phyloP scores from a whole-genome alignment of 2,797 vertebrate genomes.

The Malurus splendens region DNA sequence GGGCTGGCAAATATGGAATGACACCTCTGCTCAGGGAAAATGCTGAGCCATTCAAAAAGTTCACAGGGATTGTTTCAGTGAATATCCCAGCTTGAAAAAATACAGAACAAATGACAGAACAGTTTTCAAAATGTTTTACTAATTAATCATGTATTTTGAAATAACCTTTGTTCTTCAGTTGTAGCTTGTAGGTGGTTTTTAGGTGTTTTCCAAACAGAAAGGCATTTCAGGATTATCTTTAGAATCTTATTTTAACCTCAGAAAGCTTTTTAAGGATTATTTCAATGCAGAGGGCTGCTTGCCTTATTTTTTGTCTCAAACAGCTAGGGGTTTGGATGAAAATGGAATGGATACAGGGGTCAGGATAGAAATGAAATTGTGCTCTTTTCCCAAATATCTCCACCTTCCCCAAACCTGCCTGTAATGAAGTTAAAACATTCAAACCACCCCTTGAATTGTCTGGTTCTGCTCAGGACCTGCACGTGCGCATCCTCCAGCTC shows the following conservation, averaged over 20 bases:
- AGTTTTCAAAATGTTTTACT: background rate
- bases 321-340: too few relatives aligned
- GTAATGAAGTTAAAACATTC: background rate
- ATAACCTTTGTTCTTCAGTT: background rate
- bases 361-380: background rate
- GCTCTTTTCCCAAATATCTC: background rate
- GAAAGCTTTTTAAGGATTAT: background rate
- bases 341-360: too few relatives aligned
- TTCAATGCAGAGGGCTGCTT: background rate
- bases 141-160: background rate
- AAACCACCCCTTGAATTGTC: rapidly evolving
- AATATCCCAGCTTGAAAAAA: background rate
- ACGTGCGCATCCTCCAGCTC: background rate
- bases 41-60: background rate
- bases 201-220: background rate
- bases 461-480: background rate
- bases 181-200: background rate
- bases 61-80: background rate
- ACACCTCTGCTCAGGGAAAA: background rate
- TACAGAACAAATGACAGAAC: background rate
- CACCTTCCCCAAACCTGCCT: background rate
- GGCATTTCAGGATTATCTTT: background rate
- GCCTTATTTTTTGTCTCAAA: background rate
- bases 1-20: background rate
- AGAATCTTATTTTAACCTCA: background rate